phyloP scores from a whole-genome alignment of 1,140 invertebrate genomes.

The Pseudachorutes palmiensis region DNA sequence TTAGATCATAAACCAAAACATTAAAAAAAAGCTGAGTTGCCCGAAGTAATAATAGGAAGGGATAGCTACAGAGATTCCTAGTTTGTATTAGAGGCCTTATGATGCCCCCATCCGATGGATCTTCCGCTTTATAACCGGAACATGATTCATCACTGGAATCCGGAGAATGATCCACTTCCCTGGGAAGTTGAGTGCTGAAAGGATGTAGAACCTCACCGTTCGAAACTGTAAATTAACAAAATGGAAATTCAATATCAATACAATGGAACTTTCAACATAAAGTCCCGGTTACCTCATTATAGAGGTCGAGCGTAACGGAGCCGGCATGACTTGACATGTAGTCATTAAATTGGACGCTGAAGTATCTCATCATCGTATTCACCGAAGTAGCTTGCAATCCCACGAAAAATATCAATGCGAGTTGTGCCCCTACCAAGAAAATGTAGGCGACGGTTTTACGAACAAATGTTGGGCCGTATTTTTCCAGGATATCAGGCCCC shows the following conservation, averaged over 20 bases:
- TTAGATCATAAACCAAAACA: too few species aligned
- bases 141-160: neutral
- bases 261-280: neutral
- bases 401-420: neutral
- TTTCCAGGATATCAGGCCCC: neutral
- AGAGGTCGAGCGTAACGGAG: neutral
- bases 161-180: neutral
- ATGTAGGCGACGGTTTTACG: neutral
- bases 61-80: too few species aligned
- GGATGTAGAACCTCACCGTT: neutral
- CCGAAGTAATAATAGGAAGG: too few species aligned
- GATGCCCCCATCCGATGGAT: neutral
- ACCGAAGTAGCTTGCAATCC: neutral
- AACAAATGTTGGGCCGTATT: neutral
- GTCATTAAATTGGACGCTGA: conserved; percentile 8
- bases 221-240: conserved; percentile 2
- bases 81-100: neutral
- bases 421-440: neutral
- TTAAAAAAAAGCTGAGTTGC: too few species aligned
- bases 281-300: neutral
- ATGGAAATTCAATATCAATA: neutral
- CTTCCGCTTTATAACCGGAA: neutral
- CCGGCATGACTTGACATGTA: conserved; percentile 4
- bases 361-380: neutral
- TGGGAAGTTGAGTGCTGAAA: neutral